phyloP scores from a whole-genome alignment of 2,797 vertebrate genomes.

The Eutrigla gurnardus region DNA sequence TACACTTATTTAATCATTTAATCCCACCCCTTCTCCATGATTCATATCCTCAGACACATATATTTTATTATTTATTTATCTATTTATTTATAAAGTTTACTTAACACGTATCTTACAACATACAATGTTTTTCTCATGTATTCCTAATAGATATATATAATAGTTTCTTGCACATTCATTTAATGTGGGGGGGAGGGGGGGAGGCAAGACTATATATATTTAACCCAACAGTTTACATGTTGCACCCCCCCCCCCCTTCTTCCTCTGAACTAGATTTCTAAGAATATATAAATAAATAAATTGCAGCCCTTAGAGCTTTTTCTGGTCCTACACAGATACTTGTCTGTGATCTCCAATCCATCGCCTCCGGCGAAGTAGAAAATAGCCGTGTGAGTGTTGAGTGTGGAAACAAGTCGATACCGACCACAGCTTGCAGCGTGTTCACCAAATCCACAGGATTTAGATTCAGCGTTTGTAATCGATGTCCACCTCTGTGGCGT shows the following conservation, averaged over 20 bases:
- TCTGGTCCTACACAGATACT: conserved; percentile 27
- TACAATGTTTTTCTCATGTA: too few species aligned
- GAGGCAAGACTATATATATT: neutral
- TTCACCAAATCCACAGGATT: conserved; percentile 49
- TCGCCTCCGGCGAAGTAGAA: conserved; percentile 46
- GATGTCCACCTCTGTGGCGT: conserved; percentile 34
- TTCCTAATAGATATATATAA: too few species aligned
- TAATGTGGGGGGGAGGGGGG: too few species aligned
- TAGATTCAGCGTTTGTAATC: conserved; percentile 51
- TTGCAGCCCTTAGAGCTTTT: conserved; percentile 17
- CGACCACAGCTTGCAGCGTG: conserved; percentile 23
- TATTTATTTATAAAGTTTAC: too few species aligned
- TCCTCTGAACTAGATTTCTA: conserved; percentile 1
- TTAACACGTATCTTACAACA: too few species aligned
- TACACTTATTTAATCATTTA: too few species aligned
- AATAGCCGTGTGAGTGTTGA: conserved; percentile 44
- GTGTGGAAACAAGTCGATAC: conserved; percentile 60
- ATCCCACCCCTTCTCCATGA: too few species aligned
- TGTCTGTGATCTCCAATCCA: conserved; percentile 45
- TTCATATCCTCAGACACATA: too few species aligned
- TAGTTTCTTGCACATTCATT: too few species aligned
- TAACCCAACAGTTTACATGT: neutral
- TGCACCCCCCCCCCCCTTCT: neutral
- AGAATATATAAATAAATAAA: conserved; percentile 17
- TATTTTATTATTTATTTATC: too few species aligned